A percentile compares a stretch with the other conserved stretches of the same genome.
Conservation (phyloP, 2,113 vertebrate species). For the Noctilio leporinus region DNA sequence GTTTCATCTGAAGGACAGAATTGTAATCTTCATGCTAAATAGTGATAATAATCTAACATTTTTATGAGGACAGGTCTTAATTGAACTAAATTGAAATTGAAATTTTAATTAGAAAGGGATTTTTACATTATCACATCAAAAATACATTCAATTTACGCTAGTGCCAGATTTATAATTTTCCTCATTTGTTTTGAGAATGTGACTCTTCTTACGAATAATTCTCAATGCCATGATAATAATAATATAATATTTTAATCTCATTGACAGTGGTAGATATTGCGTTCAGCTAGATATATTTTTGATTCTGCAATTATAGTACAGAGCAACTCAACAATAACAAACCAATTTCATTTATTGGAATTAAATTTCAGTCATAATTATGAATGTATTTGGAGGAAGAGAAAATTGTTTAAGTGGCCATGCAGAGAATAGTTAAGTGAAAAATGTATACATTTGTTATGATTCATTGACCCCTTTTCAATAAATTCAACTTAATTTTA, state of each 20-base stretch:
- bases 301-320: not conserved
- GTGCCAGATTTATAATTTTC: not conserved
- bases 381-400: not conserved
- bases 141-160: conserved; percentile 15
- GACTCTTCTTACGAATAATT: conserved; percentile 1
- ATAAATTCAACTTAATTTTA: conserved; percentile 34
- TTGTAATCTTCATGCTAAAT: not conserved
- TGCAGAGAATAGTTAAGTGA: not conserved
- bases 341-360: conserved; percentile 16
- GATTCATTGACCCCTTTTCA: conserved; percentile 34
- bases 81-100: conserved; percentile 27
- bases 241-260: conserved; percentile 28
- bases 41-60: not conserved
- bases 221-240: not conserved
- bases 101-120: conserved; percentile 48
- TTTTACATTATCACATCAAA: conserved; percentile 9
- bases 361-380: conserved; percentile 41
- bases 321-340: conserved; percentile 18
- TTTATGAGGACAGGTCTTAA: conserved; percentile 27
- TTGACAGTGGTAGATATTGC: not conserved
- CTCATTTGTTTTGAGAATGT: conserved; percentile 10
- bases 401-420: not conserved
- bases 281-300: not conserved
- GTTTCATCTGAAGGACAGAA: not conserved
- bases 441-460: conserved; percentile 26